These are phyloP conservation scores for Lasioglossum baleicum DNA, from an alignment of 1,140 invertebrate genomes.

Conservation along the genomic window DNA sequence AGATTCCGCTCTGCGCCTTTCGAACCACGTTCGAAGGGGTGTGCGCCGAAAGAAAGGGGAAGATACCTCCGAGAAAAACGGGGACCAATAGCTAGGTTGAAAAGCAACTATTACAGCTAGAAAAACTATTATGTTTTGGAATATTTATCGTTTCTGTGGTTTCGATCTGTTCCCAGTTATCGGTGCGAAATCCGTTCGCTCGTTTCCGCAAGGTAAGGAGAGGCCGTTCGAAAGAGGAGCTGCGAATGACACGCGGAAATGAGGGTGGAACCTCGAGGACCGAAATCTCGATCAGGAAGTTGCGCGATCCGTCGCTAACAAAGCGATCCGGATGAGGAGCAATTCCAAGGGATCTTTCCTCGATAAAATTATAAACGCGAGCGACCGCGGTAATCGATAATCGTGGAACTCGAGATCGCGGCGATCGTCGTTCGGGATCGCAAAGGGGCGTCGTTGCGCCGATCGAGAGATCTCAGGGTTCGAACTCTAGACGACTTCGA, in stretches of 20 bases:
- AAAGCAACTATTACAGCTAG: too few relatives aligned
- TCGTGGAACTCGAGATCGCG: too few relatives aligned
- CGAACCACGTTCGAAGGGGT: slow-evolving; percentile 5
- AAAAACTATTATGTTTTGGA: too few relatives aligned
- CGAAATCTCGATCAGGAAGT: slow-evolving; percentile 12
- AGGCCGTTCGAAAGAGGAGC: neutral
- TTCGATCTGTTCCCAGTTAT: too few relatives aligned
- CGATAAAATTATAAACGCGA: too few relatives aligned
- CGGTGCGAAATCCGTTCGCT: too few relatives aligned
- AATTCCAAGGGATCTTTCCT: slow-evolving; percentile 1
- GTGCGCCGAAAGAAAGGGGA: slow-evolving; percentile 10
- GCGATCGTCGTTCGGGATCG: too few relatives aligned
- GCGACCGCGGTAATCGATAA: too few relatives aligned
- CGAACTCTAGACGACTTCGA: too few relatives aligned
- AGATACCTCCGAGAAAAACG: neutral
- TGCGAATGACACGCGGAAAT: slow-evolving; percentile 74
- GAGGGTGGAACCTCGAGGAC: slow-evolving; percentile 46
- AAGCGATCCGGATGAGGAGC: neutral
- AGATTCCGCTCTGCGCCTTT: neutral
- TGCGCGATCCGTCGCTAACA: neutral
- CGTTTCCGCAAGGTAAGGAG: too few relatives aligned
- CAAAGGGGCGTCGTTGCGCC: neutral
- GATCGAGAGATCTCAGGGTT: neutral
- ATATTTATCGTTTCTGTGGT: too few relatives aligned
- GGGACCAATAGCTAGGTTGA: too few relatives aligned